Conservation (phyloP, 2,113 vertebrate genomes). For the Malurus elegans region DNA sequence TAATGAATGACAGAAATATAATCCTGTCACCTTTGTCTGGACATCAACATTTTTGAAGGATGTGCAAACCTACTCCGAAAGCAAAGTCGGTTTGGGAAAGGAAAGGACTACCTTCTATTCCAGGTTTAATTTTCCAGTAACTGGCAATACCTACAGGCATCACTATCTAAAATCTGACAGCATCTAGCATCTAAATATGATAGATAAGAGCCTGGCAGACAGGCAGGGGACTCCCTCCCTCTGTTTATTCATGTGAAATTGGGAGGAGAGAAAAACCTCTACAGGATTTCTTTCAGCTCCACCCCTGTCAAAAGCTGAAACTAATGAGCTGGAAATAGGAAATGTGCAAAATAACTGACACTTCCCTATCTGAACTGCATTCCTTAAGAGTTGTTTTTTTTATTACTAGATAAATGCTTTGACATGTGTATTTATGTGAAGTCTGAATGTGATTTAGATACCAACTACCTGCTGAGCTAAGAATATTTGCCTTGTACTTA, state of each 20-base stretch:
- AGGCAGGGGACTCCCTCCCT: constrained; percentile 63
- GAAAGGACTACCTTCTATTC: neutral
- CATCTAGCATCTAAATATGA: constrained; percentile 65
- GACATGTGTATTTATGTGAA: constrained; percentile 63
- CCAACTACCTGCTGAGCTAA: constrained; percentile 66
- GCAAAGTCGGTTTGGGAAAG: neutral
- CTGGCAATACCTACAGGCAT: constrained; percentile 56
- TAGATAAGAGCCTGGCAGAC: constrained; percentile 62
- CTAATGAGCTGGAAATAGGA: constrained; percentile 63
- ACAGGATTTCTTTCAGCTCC: constrained; percentile 66
- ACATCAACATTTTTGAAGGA: neutral
- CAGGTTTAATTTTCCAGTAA: constrained; percentile 49
- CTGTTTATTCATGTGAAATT: constrained; percentile 67
- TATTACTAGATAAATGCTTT: constrained; percentile 70
- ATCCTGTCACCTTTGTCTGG: neutral
- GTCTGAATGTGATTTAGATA: constrained; percentile 66
- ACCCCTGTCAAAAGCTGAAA: constrained; percentile 69
- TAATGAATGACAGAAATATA: neutral
- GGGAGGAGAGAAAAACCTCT: constrained; percentile 64
- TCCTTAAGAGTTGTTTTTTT: constrained; percentile 63
- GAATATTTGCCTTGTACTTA: constrained; percentile 62
- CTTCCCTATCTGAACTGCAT: constrained; percentile 60
- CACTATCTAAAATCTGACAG: constrained; percentile 56
- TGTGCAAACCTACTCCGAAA: neutral
- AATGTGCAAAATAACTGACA: constrained; percentile 49